phyloP scores from a whole-genome alignment of 2,797 vertebrate species.

The Neosalanx taihuensis region DNA sequence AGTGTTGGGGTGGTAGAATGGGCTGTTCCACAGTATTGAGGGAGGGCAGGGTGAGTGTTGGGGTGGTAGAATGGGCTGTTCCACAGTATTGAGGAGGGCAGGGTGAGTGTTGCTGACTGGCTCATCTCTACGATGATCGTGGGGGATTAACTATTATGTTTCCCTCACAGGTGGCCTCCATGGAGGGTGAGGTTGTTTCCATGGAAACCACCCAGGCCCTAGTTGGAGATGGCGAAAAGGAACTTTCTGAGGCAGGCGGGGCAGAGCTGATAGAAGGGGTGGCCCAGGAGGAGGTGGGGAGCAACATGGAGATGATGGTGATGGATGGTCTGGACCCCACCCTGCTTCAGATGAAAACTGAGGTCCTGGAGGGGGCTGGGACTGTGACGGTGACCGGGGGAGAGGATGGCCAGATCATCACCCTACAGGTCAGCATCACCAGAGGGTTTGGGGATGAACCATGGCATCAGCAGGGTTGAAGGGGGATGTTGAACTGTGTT shows the following conservation, averaged over 20 bases:
- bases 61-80: not conserved
- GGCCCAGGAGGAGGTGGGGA: slow-evolving; percentile 67
- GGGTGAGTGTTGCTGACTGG: not conserved
- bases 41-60: too few relatives aligned
- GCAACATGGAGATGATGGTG: slow-evolving; percentile 95
- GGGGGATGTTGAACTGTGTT: not conserved
- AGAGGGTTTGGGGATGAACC: not conserved
- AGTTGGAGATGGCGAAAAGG: slow-evolving; percentile 82
- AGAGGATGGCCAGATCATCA: slow-evolving; percentile 98
- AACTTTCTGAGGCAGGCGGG: slow-evolving; percentile 74
- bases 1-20: too few relatives aligned
- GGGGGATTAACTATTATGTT: not conserved
- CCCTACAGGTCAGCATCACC: slow-evolving; percentile 68
- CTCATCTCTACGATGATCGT: not conserved
- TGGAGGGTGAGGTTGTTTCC: slow-evolving; percentile 66
- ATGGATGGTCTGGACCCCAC: slow-evolving; percentile 94
- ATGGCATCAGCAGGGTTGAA: not conserved
- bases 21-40: not conserved
- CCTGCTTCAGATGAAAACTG: slow-evolving; percentile 96
- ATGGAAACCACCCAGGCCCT: slow-evolving; percentile 68
- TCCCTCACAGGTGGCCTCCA: slow-evolving; percentile 38
- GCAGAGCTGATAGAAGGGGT: slow-evolving; percentile 66
- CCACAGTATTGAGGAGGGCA: not conserved
- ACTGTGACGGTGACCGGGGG: slow-evolving; percentile 84
- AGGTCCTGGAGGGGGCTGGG: slow-evolving; percentile 85